Evolutionary conservation across 2,113 vertebrate species (phyloP), one percentile per base, ranked within the genome.

Genomic region (Maccullochella peelii): DNA sequence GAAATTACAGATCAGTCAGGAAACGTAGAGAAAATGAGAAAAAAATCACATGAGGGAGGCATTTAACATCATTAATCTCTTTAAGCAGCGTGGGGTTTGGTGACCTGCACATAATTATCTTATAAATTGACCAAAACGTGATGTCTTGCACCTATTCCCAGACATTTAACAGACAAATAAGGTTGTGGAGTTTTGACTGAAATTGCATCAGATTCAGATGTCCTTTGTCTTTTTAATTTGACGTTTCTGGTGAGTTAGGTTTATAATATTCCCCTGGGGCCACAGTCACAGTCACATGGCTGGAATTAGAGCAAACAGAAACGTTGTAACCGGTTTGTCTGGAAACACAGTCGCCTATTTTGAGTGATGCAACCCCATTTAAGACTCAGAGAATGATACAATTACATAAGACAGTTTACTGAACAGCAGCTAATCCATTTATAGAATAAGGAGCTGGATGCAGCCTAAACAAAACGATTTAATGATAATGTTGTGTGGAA

Each of bases 291-390:
- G 84, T 88, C 88, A 89, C 86, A 84, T 85, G 85, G 23, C 65
- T 76, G 77, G 77, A 92, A 86, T 74, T 83, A 77, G 68, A 80
- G 82, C 82, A 85, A 89, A 86, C 72, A 81, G 10, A 85, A 79
- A 79, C 82, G 49, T 82, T 87, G 67, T 67, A 93, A 93, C 88
- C 83, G 58, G 91, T 93, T 90, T 87, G 90, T 84, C 91, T 93
- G 91, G 93, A 93, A 91, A 87, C 87, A 67, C 82, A 84, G 72
- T 84, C 50, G 83, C 86, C 88, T 86, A 87, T 84, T 91, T 93
- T 62, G 76, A 80, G 75, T 92, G 83, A 88, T n/a, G 76, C 82
- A 80, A 86, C 52, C 42, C 10, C 1, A 40, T 86, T 77, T 69
- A 85, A 79, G 69, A 83, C 79, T 72, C 58, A 25, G 25, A 62